Percentiles rank a stretch among this genome's conserved stretches.
Evolutionary conservation across 2,888 invertebrate species (phyloP).

Genomic region (Bimastos eiseni): DNA sequence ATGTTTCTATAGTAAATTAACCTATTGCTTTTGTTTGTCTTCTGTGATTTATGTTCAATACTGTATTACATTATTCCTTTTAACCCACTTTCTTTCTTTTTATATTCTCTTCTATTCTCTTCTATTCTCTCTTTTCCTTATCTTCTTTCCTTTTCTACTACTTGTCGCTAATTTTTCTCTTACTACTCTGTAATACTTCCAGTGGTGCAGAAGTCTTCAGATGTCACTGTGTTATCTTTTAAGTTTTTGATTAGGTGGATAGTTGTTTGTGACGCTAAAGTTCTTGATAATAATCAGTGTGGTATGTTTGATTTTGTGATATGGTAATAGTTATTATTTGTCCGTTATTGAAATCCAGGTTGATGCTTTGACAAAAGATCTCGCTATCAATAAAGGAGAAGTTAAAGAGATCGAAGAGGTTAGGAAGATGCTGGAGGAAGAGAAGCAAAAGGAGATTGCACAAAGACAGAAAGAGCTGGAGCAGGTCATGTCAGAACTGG

Average conservation of each 20-base stretch:
- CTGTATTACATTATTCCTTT: too few species aligned
- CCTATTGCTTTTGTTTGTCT: too few species aligned
- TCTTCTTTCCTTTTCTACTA: too few species aligned
- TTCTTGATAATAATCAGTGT: too few species aligned
- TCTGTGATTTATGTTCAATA: too few species aligned
- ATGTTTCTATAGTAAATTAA: too few species aligned
- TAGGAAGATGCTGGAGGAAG: constrained; percentile 31
- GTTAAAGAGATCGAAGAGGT: constrained; percentile 27
- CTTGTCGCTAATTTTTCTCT: too few species aligned
- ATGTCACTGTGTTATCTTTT: neutral
- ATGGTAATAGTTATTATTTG: neutral
- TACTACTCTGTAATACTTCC: too few species aligned
- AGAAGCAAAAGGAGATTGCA: constrained; percentile 30
- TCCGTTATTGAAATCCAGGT: neutral
- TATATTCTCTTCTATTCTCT: too few species aligned
- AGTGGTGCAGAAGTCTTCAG: neutral
- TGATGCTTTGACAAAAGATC: constrained; percentile 1
- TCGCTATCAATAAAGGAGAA: constrained; percentile 8
- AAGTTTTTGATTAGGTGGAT: neutral
- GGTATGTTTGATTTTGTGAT: neutral
- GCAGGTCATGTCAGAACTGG: constrained; percentile 23
- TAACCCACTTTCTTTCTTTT: too few species aligned
- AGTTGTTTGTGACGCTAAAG: neutral
- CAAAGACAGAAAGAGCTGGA: constrained; percentile 28
- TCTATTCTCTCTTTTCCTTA: too few species aligned